These are phyloP conservation scores for Amphimallon solstitiale DNA, from an alignment of 2,888 invertebrate genomes.

Conservation along the genomic window DNA sequence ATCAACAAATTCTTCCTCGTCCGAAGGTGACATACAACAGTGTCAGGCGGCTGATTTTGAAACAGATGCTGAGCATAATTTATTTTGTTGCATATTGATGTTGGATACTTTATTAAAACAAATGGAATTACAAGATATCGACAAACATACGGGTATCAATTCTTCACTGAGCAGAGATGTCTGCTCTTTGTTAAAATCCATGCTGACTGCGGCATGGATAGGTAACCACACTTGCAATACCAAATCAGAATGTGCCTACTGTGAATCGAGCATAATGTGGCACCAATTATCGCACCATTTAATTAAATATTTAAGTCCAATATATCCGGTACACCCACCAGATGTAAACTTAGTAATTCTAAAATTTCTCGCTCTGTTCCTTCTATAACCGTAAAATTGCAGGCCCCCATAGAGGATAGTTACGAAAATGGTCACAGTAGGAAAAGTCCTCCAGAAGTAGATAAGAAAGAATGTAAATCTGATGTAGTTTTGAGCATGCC, in stretches of 20 bases:
- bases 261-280: conserved; percentile 94
- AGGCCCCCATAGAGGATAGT: conserved; percentile 76
- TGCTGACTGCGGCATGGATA: conserved; percentile 79
- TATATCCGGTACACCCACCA: conserved; percentile 77
- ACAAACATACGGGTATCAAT: conserved; percentile 81
- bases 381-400: conserved; percentile 32
- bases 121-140: conserved; percentile 89
- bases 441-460: conserved; percentile 78
- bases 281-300: conserved; percentile 88
- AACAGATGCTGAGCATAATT: conserved; percentile 77
- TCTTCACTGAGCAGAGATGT: conserved; percentile 80
- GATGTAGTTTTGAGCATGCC: conserved; percentile 73
- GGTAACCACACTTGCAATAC: conserved; percentile 71
- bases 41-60: conserved; percentile 75
- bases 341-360: conserved; percentile 69
- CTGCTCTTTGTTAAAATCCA: conserved; percentile 77
- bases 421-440: conserved; percentile 73
- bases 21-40: conserved; percentile 74
- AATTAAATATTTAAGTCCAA: conserved; percentile 82
- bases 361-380: not conserved
- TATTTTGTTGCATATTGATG: conserved; percentile 97
- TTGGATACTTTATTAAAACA: conserved; percentile 94
- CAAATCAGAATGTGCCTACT: conserved; percentile 85
- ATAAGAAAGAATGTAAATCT: conserved; percentile 73
- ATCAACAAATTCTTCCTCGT: conserved; percentile 74